Evolutionary conservation across 2,113 vertebrate species (phyloP).

Genomic region (Leucoraja erinaceus): DNA sequence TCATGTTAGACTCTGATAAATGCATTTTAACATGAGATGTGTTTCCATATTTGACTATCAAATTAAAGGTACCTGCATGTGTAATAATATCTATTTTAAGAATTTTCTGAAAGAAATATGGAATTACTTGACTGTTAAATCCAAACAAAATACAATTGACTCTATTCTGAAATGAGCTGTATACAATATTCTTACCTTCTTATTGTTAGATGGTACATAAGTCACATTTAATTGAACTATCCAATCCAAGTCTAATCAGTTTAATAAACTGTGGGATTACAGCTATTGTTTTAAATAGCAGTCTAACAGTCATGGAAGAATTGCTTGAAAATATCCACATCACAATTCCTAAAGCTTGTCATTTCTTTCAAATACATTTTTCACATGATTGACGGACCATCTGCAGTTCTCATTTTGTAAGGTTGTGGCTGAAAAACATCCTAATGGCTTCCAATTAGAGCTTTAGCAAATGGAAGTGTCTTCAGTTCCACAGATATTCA

Average conservation of each 20-base stretch:
- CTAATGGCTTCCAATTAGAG: background rate
- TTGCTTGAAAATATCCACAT: background rate
- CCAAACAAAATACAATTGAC: background rate
- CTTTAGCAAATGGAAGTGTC: background rate
- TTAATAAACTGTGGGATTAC: background rate
- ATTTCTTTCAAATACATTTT: background rate
- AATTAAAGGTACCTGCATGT: background rate
- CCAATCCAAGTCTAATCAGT: no score
- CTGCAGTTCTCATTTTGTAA: background rate
- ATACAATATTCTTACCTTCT: background rate
- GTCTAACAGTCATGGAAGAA: background rate
- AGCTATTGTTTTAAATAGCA: background rate
- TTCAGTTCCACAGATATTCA: background rate
- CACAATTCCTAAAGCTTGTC: conserved; percentile 8
- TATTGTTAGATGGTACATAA: background rate
- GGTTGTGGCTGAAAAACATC: background rate
- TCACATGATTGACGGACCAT: background rate
- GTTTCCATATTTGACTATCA: no score
- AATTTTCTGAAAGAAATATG: background rate
- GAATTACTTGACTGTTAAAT: background rate
- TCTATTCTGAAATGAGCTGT: background rate
- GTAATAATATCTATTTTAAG: background rate
- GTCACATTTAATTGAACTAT: background rate
- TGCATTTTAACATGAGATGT: background rate
- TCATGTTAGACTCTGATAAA: background rate